Base-by-base conservation (phyloP, 2,797 vertebrate species). In the Centropyge bicolor region DNA sequence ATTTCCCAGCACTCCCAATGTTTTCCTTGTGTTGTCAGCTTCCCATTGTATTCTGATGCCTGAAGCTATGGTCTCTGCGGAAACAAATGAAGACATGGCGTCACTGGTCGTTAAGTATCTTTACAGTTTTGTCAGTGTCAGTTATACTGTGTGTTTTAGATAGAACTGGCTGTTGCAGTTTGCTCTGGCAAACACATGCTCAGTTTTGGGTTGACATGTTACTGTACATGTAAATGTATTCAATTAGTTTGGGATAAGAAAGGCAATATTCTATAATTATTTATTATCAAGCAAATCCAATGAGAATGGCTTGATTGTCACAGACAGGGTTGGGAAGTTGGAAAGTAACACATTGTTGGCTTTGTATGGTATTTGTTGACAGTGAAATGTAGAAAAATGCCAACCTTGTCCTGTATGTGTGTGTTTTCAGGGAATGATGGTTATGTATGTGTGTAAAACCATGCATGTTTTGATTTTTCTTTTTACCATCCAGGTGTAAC, bases 21-120 rank as follows among this genome's bases (percentile, higher is more conserved):
- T 92, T 94, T 92, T 89, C 87, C 85, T 82, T 85, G 80, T 91
- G 89, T 92, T 88, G 89, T 93, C 93, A 91, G 86, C 90, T 94
- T 94, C 92, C 93, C 90, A 90, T 94, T 95, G 93, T 94, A 81
- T 87, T 84, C 77, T 71, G 78, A 88, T 86, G 86, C 89, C 86
- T 75, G 80, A 70, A 86, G 81, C 80, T 86, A 49, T 70, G 79
- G 52, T 63, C 64, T 81, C 68, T 88, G 75, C 66, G 70, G 83
- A 86, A 88, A 91, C 70, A 90, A 82, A 77, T 70, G 82, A 49
- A 83, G 73, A 68, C 71, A 55, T 68, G 75, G 54, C 38, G 41
- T 76, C 75, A 64, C 68, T 49, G 36, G n/a, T 60, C 31, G 35
- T 57, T 78, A 43, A 61, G 31, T 65, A 20, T 74, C 76, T 77